A percentile compares a stretch with the other conserved stretches of the same genome.
These are phyloP conservation scores for Fistularia tabacaria DNA, from an alignment of 2,797 vertebrate species.

Conservation along the genomic window DNA sequence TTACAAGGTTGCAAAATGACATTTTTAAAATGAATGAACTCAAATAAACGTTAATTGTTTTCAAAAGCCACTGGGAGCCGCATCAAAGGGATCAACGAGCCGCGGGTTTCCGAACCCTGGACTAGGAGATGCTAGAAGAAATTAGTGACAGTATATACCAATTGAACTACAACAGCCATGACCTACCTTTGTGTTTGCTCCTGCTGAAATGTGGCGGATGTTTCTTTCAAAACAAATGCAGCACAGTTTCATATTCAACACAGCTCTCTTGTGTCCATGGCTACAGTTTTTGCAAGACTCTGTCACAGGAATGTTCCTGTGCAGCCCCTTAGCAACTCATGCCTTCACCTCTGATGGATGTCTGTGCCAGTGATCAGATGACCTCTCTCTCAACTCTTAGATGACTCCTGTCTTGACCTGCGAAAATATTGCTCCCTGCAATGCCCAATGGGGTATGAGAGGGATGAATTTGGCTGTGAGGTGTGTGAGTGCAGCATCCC, in stretches of 20 bases:
- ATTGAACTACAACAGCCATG: too few relatives aligned
- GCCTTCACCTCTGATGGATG: slow-evolving; percentile 42
- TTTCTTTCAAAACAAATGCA: background rate
- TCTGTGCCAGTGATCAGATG: slow-evolving; percentile 20
- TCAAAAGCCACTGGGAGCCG: too few relatives aligned
- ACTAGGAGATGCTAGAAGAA: too few relatives aligned
- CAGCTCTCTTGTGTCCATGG: slow-evolving; percentile 16
- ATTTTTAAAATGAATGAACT: too few relatives aligned
- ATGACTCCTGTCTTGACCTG: slow-evolving; percentile 77
- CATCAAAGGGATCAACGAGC: too few relatives aligned
- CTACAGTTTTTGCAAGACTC: background rate
- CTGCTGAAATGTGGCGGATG: too few relatives aligned
- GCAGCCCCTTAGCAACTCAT: slow-evolving; percentile 9
- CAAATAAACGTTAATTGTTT: too few relatives aligned
- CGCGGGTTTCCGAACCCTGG: too few relatives aligned
- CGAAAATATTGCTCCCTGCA: slow-evolving; percentile 71
- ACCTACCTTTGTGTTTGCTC: too few relatives aligned
- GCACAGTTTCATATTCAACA: slow-evolving; percentile 20
- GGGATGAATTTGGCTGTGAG: slow-evolving; percentile 75
- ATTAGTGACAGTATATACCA: too few relatives aligned
- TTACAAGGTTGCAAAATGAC: too few relatives aligned
- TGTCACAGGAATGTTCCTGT: slow-evolving; percentile 32
- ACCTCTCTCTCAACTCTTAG: slow-evolving; percentile 63
- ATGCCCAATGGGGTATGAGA: slow-evolving; percentile 75
- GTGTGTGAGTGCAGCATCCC: slow-evolving; percentile 74